Base-by-base conservation (phyloP, 2,797 vertebrate genomes). In the Cirrhinus molitorella region DNA sequence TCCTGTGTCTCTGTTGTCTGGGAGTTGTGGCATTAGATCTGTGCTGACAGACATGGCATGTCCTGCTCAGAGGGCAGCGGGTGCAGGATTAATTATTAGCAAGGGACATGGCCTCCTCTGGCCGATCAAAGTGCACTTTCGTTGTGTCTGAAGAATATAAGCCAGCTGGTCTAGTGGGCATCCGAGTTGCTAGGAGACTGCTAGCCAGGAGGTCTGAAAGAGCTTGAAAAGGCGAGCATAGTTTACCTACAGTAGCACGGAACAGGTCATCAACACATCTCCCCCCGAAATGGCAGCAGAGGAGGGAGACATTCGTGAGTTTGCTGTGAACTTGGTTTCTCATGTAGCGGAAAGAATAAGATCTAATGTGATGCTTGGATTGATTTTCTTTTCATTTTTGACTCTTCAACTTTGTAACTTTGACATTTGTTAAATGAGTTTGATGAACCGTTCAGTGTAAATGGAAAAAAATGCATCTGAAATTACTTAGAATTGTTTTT, bases 1-100 rank as follows among this genome's bases (percentile, higher is more conserved):
- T 79, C 79, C 59, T 75, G 72, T 83, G 85, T 88, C 88, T 89
- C 87, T 87, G 81, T 90, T 79, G 59, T 65, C 57, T 49, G 61
- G 61, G 81, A 65, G 73, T 79, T 75, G 66, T 75, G 84, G 77
- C 25, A 75, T 71, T 88, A 93, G 88, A 82, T 87, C 78, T 73
- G 87, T 91, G 91, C 25, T 90, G 88, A 92, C 89, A 90, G 92
- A 94, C 91, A 90, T 88, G 89, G 92, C 85, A 91, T 80, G 83
- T 76, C 73, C 51, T 80, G 78, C 68, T 74, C 70, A 65, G 68
- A 86, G 91, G 93, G 89, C 91, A 89, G 89, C 86, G 88, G 87
- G 88, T 87, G 89, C 87, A 90, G 88, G 91, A 95, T 95, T 95
- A 96, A 95, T 91, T 94, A 95, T 95, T 96, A 93, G 90, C 92